Base-by-base conservation (phyloP, 2,888 invertebrate species). In the Papilio protenor region DNA sequence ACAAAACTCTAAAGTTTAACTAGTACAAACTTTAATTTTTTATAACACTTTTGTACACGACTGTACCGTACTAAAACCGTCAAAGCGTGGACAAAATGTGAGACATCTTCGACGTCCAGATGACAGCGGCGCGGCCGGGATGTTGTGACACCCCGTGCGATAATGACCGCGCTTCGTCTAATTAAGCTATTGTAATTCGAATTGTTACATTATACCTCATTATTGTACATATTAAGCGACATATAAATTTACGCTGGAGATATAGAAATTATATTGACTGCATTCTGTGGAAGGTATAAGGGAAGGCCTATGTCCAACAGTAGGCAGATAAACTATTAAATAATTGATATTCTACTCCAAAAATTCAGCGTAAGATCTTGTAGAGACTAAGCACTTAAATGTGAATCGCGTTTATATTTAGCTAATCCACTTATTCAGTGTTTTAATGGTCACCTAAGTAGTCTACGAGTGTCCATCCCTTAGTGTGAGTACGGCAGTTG, bases 81-180 rank as follows among this genome's bases (percentile, higher is more conserved):
- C 84, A 81, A 80, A 82, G 83, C 84, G 83, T 81, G 80, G 81
- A 83, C 82, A 83, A 83, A 84, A 78, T 61, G 77, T 84, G 85
- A 82, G 88, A 89, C 90, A 90, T 88, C 87, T 90, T 85, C 90
- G 92, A 92, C 92, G 90, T 87, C 88, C 84, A 87, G 90, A 87
- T 91, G 93, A 93, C 93, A 92, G 89, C 85, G 78, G 85, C 86
- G 85, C 85, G 84, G 52, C 79, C 78, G 81, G 74, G 87, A 86
- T 91, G 90, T 92, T 93, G 89, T 92, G 93, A 93, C 92, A 91
- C 88, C 86, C 89, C 88, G 86, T 86, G 90, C 89, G 89, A 87
- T 92, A 91, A 92, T 91, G 90, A 91, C 89, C 86, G 87, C 81
- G 83, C 82, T 83, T 80, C 84, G 83, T 88, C 88, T 92, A 93